Percentiles rank a stretch among this genome's conserved stretches.
Evolutionary conservation across 2,888 invertebrate genomes (phyloP).

Genomic region (Pseudococcus longispinus): DNA sequence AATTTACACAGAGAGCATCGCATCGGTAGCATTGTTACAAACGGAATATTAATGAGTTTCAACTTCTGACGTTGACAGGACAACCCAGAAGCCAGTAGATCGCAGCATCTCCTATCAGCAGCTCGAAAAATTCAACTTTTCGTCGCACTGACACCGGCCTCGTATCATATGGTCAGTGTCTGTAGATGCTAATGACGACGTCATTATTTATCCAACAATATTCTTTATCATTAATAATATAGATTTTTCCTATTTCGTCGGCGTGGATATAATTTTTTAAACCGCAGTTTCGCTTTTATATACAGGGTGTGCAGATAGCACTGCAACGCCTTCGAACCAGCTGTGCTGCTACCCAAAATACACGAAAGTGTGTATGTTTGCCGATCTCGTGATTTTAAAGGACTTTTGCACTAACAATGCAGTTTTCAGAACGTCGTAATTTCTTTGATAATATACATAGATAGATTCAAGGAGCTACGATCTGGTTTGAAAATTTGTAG

Average conservation of each 20-base stretch:
- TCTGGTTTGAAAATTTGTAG: too few species aligned
- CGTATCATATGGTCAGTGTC: neutral
- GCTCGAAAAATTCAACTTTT: neutral
- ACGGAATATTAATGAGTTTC: slow-evolving; percentile 25
- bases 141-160: neutral
- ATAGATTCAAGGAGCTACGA: too few species aligned
- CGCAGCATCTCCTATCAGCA: neutral
- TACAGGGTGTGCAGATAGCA: too few species aligned
- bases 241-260: neutral
- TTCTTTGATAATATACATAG: too few species aligned
- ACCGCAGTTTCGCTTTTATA: neutral
- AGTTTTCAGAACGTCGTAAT: too few species aligned
- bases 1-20: neutral
- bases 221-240: slow-evolving; percentile 8
- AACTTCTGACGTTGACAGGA: slow-evolving; percentile 22
- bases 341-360: too few species aligned
- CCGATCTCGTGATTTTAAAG: too few species aligned
- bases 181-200: neutral
- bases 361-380: too few species aligned
- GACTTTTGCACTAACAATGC: too few species aligned
- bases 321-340: too few species aligned
- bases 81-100: neutral
- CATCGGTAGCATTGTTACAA: neutral
- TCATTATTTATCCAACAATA: neutral
- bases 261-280: neutral